Conservation (phyloP, 2,113 vertebrate species). For the Equus quagga region DNA sequence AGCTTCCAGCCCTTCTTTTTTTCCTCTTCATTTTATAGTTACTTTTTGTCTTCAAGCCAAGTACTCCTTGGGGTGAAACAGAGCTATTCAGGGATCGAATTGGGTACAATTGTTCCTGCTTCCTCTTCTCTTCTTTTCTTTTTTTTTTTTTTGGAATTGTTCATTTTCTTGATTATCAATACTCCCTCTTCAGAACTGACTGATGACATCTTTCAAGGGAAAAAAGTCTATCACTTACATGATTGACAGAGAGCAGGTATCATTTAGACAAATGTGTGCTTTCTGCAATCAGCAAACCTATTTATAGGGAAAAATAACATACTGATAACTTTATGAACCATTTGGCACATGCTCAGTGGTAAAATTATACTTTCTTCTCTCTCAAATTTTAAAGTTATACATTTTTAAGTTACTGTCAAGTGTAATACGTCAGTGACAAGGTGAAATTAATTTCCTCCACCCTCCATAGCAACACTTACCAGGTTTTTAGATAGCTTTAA, state of each 20-base stretch:
- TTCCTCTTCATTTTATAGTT: slow-evolving; percentile 7
- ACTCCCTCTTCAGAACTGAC: slow-evolving; percentile 73
- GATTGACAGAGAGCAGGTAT: slow-evolving; percentile 68
- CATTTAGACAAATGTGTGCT: slow-evolving; percentile 67
- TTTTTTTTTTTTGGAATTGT: slow-evolving; percentile 72
- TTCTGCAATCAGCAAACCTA: slow-evolving; percentile 49
- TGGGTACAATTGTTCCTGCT: slow-evolving; percentile 75
- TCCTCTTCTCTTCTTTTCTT: slow-evolving; percentile 69
- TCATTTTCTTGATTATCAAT: slow-evolving; percentile 74
- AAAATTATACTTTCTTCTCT: slow-evolving; percentile 30
- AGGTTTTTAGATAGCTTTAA: slow-evolving; percentile 68
- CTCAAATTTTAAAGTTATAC: slow-evolving; percentile 41
- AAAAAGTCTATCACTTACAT: slow-evolving; percentile 72
- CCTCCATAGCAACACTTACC: slow-evolving; percentile 32
- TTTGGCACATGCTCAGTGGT: slow-evolving; percentile 46
- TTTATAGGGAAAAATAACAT: slow-evolving; percentile 48
- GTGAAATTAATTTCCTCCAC: slow-evolving; percentile 42
- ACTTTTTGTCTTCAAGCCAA: background rate
- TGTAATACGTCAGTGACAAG: slow-evolving; percentile 45
- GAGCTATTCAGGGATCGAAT: slow-evolving; percentile 61
- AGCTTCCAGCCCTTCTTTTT: slow-evolving; percentile 1
- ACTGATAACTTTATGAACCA: slow-evolving; percentile 63
- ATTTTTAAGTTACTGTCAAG: slow-evolving; percentile 48
- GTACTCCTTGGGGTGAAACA: slow-evolving; percentile 66
- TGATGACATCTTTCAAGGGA: slow-evolving; percentile 74